phyloP scores from a whole-genome alignment of 2,797 vertebrate genomes.

The Dendrocincla fuliginosa region DNA sequence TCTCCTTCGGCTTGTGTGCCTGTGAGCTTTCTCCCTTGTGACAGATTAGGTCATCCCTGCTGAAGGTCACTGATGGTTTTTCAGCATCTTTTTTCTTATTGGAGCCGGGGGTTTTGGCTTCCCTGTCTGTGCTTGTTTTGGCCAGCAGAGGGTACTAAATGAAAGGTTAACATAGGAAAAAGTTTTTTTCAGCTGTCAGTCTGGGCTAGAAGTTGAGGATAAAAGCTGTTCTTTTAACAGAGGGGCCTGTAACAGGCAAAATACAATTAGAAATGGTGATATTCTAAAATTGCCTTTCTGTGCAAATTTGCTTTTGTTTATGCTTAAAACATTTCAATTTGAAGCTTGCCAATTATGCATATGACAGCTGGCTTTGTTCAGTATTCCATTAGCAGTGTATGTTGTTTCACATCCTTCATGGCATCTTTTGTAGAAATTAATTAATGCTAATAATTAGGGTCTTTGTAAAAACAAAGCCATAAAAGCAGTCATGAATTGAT shows the following conservation, averaged over 20 bases:
- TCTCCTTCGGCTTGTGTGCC: neutral
- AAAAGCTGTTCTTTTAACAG: neutral
- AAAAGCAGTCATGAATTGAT: neutral
- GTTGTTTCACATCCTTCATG: neutral
- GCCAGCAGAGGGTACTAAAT: slow-evolving; percentile 60
- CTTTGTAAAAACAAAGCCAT: neutral
- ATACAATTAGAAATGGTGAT: neutral
- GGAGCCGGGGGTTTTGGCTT: neutral
- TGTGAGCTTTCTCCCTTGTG: neutral
- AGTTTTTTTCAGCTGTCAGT: neutral
- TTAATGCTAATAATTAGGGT: neutral
- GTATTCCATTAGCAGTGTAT: neutral
- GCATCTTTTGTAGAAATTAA: neutral
- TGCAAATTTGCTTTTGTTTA: neutral
- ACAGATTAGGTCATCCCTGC: neutral
- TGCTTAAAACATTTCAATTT: neutral
- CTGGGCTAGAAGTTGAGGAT: neutral
- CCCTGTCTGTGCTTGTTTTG: neutral
- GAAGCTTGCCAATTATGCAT: neutral
- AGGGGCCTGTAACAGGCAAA: neutral
- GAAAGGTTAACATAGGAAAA: slow-evolving; percentile 13
- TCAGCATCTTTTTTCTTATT: neutral
- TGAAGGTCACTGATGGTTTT: neutral
- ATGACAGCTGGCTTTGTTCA: neutral
- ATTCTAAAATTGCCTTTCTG: neutral